Base-by-base conservation (phyloP, 2,113 vertebrate species). In the Cygnus buccinator region DNA sequence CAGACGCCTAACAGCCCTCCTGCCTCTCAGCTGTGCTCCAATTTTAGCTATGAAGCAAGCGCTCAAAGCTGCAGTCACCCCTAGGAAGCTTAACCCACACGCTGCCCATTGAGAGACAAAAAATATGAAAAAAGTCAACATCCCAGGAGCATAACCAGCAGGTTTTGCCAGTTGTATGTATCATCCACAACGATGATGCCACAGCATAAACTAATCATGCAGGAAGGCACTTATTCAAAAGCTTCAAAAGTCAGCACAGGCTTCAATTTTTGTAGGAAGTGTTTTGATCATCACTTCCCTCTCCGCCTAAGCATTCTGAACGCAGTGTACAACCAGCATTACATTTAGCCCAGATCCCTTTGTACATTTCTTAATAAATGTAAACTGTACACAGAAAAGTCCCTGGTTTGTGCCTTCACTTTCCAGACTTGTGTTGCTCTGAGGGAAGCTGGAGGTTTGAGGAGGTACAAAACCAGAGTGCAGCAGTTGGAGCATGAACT, bases 131-230 rank as follows among this genome's bases (percentile, higher is more conserved):
- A 91, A 91, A 91, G 82, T 65, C 65, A 89, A 72, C 81, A 92
- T 39, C 62, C 73, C 87, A 89, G 74, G 87, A 94, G 48, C 77
- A 75, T 31, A 94, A 93, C 87, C 87, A 97, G 84, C 87, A 84
- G 91, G 89, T 94, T 93, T 75, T 54, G 62, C 74, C 89, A 76
- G 84, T 70, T 89, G 61, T 71, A 90, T 78, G 95, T 94, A 94
- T 67, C 80, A 89, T 84, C 44, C 52, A 70, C 83, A 83, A 50
- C 76, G 77, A 50, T 41, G 31, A 91, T 66, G 50, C 65, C 57
- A 71, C 70, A 94, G 89, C 70, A 87, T 74, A 77, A 94, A 75
- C 52, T 65, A 81, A 72, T 62, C 61, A 77, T 37, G 33, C 46
- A 81, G 77, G 89, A 93, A 67, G 75, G 55, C 29, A 84, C 63